Percentiles rank a stretch among this genome's conserved stretches.
Evolutionary conservation across 2,113 vertebrate genomes (phyloP).

Genomic region (Vanacampus margaritifer): DNA sequence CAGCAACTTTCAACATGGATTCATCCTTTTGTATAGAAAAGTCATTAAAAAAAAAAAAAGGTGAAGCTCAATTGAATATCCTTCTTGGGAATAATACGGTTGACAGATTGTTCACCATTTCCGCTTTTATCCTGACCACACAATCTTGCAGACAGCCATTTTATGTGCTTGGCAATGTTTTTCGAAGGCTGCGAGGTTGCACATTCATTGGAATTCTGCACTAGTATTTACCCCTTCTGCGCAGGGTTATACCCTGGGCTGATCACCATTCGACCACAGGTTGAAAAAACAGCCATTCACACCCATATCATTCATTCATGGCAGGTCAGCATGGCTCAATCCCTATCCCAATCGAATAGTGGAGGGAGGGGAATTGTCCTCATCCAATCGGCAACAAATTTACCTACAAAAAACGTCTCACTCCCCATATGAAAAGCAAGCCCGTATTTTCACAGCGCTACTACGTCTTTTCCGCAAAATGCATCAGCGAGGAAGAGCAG

Average conservation of each 20-base stretch:
- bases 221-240: too few relatives aligned
- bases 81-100: constrained; percentile 47
- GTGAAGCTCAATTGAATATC: constrained; percentile 40
- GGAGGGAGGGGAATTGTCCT: too few relatives aligned
- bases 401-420: constrained; percentile 36
- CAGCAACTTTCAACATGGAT: constrained; percentile 13
- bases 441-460: constrained; percentile 38
- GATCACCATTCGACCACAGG: too few relatives aligned
- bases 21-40: constrained; percentile 5
- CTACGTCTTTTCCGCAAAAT: constrained; percentile 39
- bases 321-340: not conserved
- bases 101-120: not conserved
- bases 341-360: not conserved
- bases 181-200: constrained; percentile 20
- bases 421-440: constrained; percentile 26
- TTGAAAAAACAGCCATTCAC: not conserved
- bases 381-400: constrained; percentile 25
- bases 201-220: constrained; percentile 21
- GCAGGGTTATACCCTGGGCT: too few relatives aligned
- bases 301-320: not conserved
- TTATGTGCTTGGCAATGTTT: constrained; percentile 34
- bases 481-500: constrained; percentile 37
- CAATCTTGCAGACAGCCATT: constrained; percentile 15
- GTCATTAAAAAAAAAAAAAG: constrained; percentile 33
- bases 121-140: constrained; percentile 38